Evolutionary conservation across 2,113 vertebrate genomes (phyloP).

Genomic region (Passer montanus): DNA sequence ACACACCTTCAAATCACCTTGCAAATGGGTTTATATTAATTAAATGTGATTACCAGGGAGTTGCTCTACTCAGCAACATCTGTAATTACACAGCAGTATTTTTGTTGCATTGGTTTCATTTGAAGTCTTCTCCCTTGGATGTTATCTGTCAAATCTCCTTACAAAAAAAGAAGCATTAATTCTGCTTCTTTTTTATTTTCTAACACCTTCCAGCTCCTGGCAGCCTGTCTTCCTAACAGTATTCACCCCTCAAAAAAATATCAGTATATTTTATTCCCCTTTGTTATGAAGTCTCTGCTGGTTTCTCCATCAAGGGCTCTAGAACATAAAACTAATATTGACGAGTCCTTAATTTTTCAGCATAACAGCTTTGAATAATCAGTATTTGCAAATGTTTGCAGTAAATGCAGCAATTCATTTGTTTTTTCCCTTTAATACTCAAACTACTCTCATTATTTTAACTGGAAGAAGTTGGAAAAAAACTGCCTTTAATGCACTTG

Average conservation of each 20-base stretch:
- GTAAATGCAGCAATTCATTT: background rate
- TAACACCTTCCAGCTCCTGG: background rate
- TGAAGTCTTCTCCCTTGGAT: background rate
- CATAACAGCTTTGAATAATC: background rate
- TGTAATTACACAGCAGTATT: constrained; percentile 8
- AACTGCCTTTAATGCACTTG: background rate
- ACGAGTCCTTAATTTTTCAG: background rate
- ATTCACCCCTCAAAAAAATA: background rate
- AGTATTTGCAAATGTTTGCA: background rate
- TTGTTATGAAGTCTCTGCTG: background rate
- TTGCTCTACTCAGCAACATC: background rate
- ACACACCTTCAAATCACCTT: background rate
- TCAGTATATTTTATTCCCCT: background rate
- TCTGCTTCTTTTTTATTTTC: background rate
- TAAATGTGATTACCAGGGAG: constrained; percentile 16
- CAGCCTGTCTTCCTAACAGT: background rate
- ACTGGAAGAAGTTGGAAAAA: background rate
- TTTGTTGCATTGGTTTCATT: background rate
- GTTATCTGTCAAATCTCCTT: background rate
- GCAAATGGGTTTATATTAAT: constrained; percentile 19
- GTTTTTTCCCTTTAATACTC: background rate
- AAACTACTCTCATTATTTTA: background rate
- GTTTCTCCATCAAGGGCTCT: background rate
- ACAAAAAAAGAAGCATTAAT: background rate
- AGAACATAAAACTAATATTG: background rate